Evolutionary conservation across 2,113 vertebrate species (phyloP).

Genomic region (Nothoprocta pentlandii): DNA sequence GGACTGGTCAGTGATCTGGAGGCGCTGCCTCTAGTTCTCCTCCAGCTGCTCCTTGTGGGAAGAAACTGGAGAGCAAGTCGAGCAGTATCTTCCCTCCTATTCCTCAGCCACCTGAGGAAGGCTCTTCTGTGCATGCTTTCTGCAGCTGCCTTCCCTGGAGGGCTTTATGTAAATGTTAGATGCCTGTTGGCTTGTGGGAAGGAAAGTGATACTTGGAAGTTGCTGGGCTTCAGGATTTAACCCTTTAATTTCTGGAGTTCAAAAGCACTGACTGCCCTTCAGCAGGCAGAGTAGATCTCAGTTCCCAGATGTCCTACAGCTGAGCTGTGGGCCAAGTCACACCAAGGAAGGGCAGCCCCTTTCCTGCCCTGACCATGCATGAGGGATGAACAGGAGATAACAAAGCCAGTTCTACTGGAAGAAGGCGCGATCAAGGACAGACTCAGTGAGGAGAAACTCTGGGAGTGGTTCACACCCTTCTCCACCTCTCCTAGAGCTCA

Average conservation of each 20-base stretch:
- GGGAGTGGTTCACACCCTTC: conserved; percentile 4
- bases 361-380: not conserved
- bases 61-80: not conserved
- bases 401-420: not conserved
- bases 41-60: not conserved
- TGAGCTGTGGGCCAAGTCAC: not conserved
- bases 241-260: not conserved
- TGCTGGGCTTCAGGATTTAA: not conserved
- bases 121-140: conserved; percentile 17
- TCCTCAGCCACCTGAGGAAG: conserved; percentile 20
- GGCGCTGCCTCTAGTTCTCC: not conserved
- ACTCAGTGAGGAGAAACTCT: not conserved
- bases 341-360: not conserved
- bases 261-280: not conserved
- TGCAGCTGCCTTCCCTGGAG: conserved; percentile 52
- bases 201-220: conserved; percentile 36
- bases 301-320: not conserved
- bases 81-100: not conserved
- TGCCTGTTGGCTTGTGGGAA: conserved; percentile 3
- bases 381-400: not conserved
- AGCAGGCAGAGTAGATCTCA: not conserved
- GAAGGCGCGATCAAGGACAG: not conserved
- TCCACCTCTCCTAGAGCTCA: conserved; percentile 30
- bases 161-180: conserved; percentile 4
- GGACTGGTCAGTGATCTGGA: not conserved